Evolutionary conservation across 1,140 invertebrate genomes (phyloP).

Genomic region (Lordiphosa stackelbergi): DNA sequence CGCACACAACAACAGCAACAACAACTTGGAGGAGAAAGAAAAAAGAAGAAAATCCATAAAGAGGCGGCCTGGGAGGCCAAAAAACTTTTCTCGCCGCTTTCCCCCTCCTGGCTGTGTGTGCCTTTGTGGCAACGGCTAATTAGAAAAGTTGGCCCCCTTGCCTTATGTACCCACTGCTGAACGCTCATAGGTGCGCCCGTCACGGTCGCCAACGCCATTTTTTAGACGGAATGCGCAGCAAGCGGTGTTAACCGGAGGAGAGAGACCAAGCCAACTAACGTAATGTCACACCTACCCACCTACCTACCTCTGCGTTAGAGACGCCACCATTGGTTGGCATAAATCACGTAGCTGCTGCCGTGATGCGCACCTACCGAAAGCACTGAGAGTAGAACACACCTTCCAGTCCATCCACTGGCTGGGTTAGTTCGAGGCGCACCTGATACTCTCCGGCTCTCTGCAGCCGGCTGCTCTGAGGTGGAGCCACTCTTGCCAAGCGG

Average conservation of each 20-base stretch:
- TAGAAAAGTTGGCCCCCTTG: constrained; percentile 60
- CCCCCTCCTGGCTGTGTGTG: constrained; percentile 7
- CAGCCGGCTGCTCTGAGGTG: constrained; percentile 39
- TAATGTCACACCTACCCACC: constrained; percentile 73
- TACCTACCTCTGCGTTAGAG: constrained; percentile 41
- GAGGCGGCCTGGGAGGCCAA: constrained; percentile 44
- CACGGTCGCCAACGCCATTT: constrained; percentile 43
- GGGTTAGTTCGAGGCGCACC: constrained; percentile 46
- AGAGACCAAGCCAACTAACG: constrained; percentile 49
- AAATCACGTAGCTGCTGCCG: constrained; percentile 62
- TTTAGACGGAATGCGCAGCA: constrained; percentile 36
- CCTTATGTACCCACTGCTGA: constrained; percentile 21
- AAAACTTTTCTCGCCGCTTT: constrained; percentile 39
- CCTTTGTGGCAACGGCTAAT: constrained; percentile 48
- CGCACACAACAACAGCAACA: constrained; percentile 30
- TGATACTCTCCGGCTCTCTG: constrained; percentile 36
- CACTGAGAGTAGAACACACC: constrained; percentile 54
- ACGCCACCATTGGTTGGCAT: constrained; percentile 77
- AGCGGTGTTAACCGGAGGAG: constrained; percentile 46
- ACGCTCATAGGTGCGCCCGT: constrained; percentile 57
- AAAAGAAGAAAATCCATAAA: constrained; percentile 62
- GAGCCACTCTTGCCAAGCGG: constrained; percentile 38
- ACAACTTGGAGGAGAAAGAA: constrained; percentile 5
- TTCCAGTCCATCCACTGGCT: constrained; percentile 49
- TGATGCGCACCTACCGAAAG: constrained; percentile 55